phyloP scores from a whole-genome alignment of 2,888 invertebrate genomes.

The Deroplatys truncata region DNA sequence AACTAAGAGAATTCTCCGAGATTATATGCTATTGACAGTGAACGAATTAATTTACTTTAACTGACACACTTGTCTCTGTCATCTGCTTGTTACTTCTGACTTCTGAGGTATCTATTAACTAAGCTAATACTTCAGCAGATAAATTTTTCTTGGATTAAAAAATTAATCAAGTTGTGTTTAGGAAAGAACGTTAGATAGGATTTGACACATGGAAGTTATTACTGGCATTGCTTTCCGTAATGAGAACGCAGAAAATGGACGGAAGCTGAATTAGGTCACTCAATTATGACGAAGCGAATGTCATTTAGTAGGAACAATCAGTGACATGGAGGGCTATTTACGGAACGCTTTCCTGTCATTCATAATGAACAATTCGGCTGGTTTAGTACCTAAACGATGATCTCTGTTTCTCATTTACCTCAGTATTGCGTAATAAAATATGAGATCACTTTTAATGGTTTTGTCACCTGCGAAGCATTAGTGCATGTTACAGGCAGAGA shows the following conservation, averaged over 20 bases:
- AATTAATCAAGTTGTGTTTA: no score
- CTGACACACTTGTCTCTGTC: no score
- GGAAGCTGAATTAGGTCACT: neutral
- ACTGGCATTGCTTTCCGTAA: neutral
- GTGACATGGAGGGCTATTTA: neutral
- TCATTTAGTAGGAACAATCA: neutral
- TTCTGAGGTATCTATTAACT: no score
- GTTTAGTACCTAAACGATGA: neutral
- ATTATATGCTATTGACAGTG: no score
- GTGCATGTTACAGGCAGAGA: neutral
- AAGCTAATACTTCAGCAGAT: no score
- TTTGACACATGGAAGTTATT: no score
- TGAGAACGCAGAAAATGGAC: neutral
- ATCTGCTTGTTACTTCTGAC: no score
- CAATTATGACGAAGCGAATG: neutral
- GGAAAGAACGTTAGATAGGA: no score
- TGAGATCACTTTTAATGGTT: neutral
- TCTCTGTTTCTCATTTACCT: neutral
- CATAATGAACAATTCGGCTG: neutral
- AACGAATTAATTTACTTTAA: no score
- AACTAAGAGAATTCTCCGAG: no score
- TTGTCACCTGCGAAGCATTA: neutral
- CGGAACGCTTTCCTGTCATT: neutral
- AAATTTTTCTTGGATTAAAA: no score
- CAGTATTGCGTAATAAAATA: neutral